A percentile compares a stretch with the other conserved stretches of the same genome.
phyloP scores from a whole-genome alignment of 2,797 vertebrate genomes.

The Eospalax fontanierii region DNA sequence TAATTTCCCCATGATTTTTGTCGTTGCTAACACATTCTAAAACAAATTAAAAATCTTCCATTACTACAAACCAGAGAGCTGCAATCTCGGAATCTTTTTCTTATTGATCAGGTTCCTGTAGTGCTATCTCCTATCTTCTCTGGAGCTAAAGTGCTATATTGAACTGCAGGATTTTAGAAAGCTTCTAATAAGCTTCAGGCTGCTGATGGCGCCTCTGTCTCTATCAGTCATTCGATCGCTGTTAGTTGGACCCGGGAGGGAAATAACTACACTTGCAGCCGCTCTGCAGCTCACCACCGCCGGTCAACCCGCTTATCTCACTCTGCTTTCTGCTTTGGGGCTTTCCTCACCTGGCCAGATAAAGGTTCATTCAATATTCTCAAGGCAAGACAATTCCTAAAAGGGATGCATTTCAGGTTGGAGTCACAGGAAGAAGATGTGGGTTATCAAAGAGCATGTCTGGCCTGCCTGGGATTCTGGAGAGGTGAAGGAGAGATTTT shows the following conservation, averaged over 20 bases:
- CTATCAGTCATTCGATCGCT: neutral
- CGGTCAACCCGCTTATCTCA: neutral
- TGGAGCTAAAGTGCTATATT: conserved; percentile 20
- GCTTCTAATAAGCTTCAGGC: conserved; percentile 33
- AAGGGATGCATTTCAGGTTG: neutral
- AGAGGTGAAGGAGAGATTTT: neutral
- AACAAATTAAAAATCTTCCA: conserved; percentile 49
- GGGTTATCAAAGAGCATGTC: neutral
- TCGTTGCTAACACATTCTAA: conserved; percentile 32
- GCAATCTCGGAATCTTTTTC: conserved; percentile 60
- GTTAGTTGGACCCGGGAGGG: neutral
- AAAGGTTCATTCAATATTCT: conserved; percentile 65
- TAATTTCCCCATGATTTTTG: neutral
- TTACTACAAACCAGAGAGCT: conserved; percentile 16
- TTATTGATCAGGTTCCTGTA: conserved; percentile 68
- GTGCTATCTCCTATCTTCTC: conserved; percentile 43
- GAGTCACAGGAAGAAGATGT: neutral
- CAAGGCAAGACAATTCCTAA: conserved; percentile 24
- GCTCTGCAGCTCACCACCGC: neutral
- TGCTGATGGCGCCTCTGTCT: neutral
- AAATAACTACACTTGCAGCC: neutral
- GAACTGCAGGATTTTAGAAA: conserved; percentile 60
- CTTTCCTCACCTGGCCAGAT: conserved; percentile 36
- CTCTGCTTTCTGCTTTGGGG: conserved; percentile 1
- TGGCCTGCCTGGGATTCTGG: neutral